Evolutionary conservation across 2,888 invertebrate species (phyloP), one percentile per base, ranked within the genome.

Genomic region (Theodoxus fluviatilis): DNA sequence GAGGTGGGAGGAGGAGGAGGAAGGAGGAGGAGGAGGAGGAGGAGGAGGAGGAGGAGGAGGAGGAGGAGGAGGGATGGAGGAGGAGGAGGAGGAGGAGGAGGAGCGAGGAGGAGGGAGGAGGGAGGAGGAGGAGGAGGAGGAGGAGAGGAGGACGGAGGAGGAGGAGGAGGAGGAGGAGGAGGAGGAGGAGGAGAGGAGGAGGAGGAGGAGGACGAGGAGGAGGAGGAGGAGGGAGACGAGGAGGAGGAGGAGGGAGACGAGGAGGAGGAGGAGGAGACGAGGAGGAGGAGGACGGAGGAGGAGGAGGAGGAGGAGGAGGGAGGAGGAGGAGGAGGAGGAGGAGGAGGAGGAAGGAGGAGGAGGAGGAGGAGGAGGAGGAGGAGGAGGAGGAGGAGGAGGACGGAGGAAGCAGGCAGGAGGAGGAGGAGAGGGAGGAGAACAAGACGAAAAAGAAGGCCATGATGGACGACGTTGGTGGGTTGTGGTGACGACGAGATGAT

Each of bases 31-130:
- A 9, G 43, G 28, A 38, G n/a, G 22, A 43, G 43, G 40, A 15
- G 18, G 66, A 66, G 66, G 33, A 33, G 12, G 47, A 43, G 25
- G n/a, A 22, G n/a, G 25, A 55, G 55, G 33, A 33, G 33, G 55
- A 40, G 40, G 31, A 18, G n/a, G 55, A 55, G 55, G 31, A 31
- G n/a, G 55, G n/a, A 18, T 31, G 55, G 31, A 31, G 1, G 55
- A 43, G 43, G 33, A 43, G 33, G 65, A 49, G 49, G 22, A 47
- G 33, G 28, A 28, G 47, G 31, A 9, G n/a, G 66, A 47, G 2
- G 31, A 18, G n/a, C n/a, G 49, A n/a, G 33, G 37, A 37, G 35
- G 33, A 49, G 33, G 52, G 52, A 38, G 35, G 52, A 22, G 35
- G 15, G 31, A 33, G 15, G 2, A 31, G 18, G 33, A 6, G 31